These are phyloP conservation scores for Microtus richardsoni DNA, from an alignment of 2,113 vertebrate genomes.

Conservation along the genomic window DNA sequence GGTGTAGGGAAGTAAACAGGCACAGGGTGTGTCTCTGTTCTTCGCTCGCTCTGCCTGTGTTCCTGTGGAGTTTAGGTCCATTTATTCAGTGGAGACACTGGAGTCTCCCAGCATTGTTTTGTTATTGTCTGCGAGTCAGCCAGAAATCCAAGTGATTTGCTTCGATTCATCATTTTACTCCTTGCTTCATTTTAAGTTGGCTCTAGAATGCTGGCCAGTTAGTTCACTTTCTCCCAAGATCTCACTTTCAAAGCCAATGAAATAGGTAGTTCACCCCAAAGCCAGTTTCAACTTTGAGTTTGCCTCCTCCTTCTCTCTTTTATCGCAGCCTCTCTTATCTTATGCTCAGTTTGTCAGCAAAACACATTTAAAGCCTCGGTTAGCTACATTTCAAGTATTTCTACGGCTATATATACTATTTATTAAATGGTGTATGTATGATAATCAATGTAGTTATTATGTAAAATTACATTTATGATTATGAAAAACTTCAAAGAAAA, in stretches of 20 bases:
- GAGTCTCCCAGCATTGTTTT: not conserved
- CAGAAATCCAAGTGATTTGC: not conserved
- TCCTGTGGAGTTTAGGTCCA: not conserved
- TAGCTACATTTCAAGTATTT: conserved; percentile 9
- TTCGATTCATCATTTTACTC: not conserved
- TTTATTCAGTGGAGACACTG: not conserved
- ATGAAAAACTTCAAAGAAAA: not conserved
- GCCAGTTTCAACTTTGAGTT: not conserved
- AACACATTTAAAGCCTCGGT: not conserved
- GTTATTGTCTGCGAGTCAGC: not conserved
- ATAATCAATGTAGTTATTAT: not conserved
- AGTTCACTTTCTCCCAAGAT: not conserved
- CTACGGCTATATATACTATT: not conserved
- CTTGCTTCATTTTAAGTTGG: not conserved
- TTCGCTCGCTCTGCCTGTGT: not conserved
- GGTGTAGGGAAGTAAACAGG: not conserved
- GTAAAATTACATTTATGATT: not conserved
- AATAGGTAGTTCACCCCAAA: not conserved
- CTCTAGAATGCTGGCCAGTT: not conserved
- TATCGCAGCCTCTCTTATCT: not conserved
- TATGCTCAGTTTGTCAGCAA: not conserved
- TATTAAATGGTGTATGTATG: not conserved
- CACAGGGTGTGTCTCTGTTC: not conserved
- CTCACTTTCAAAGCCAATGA: not conserved
- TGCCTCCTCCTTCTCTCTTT: not conserved